Base-by-base conservation (phyloP, 2,888 invertebrate genomes). In the Lamellibrachia satsuma region DNA sequence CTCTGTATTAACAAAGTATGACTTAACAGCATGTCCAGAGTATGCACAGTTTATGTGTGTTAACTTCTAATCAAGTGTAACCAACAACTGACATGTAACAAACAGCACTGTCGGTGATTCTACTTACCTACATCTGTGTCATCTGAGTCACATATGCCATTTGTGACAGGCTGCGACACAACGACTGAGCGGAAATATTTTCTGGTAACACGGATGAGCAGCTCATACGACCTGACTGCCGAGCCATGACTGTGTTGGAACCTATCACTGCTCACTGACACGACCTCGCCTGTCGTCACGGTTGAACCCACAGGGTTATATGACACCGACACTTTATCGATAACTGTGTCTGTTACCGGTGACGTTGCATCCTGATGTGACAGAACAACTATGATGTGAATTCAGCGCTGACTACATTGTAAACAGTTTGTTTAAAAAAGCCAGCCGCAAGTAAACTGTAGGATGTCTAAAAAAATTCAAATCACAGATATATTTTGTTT, bases 211-310 rank as follows among this genome's bases (percentile, higher is more conserved):
- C 98, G 97, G 94, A 98, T 97, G 96, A 98, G 97, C 91, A 98
- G 97, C 97, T 98, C 98, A 96, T 98, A 98, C 1, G 98, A 98
- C 96, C 98, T 98, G 90, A 98, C 98, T 95, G 98, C 97, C 93
- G 98, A 98, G 3, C 98, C 98, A 94, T 98, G 98, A 22, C 97
- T 97, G 90, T 98, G 97, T 95, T 97, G 98, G 96, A 99, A 98
- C 60, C 98, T 97, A 95, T 98, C 98, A 94, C 98, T 98, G 90
- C 98, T 98, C 96, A 99, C 98, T 95, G 98, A 98, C 93, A 98
- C 97, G 52, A 98, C 98, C 2, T 98, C 97, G 93, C 98, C 97
- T 94, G 95, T 95, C 2, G 97, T 94, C 92, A 94, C 94, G 92
- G 93, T 94, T 90, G 91, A 60, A 27, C 93, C 91, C 92, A 94